Base-by-base conservation (phyloP, 1,140 invertebrate species). In the Drosophila auraria region DNA sequence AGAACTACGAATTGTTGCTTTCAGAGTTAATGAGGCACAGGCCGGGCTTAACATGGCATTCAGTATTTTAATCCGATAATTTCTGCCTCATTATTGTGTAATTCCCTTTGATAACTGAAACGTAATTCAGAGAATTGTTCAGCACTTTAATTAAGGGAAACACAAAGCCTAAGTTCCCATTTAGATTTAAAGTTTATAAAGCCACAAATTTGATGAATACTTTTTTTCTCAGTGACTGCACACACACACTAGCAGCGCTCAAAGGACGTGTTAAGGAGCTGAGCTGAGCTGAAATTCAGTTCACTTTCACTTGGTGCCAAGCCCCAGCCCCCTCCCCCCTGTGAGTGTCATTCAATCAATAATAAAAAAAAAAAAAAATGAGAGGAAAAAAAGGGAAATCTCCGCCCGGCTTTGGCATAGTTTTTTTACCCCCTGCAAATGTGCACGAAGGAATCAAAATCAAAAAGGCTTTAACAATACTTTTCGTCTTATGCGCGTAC, bases 401-500 rank as follows among this genome's bases (percentile, higher is more conserved):
- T 75, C 51, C 23, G 60, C 71, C 70, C 71, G 56, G 69, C 56
- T 25, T 57, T 73, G 71, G 71, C 68, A 73, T 73, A 73, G 71
- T 73, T 73, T 73, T 61, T 14, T 53, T 49, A 20, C 25, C 36
- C 33, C 45, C 53, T 61, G 69, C 45, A 17, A 61, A 59, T 72
- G 54, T 57, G 70, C 71, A 73, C 71, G 60, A 61, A 56, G 64
- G 40, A 76, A 70, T 66, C 63, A 36, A 79, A 74, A 71, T 71
- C 63, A 71, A 71, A 80, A 80, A 80, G 72, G 61, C 80, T 87
- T 87, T 78, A 87, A 80, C 64, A 83, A 83, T 87, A 66, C 80
- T 71, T 70, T 69, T 70, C 72, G 62, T 79, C 76, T 82, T 79
- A 87, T 87, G 83, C 83, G 83, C 83, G 71, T 78, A 87, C 83